A percentile compares a stretch with the other conserved stretches of the same genome.
phyloP scores from a whole-genome alignment of 2,113 vertebrate species.

The Macrotis lagotis region DNA sequence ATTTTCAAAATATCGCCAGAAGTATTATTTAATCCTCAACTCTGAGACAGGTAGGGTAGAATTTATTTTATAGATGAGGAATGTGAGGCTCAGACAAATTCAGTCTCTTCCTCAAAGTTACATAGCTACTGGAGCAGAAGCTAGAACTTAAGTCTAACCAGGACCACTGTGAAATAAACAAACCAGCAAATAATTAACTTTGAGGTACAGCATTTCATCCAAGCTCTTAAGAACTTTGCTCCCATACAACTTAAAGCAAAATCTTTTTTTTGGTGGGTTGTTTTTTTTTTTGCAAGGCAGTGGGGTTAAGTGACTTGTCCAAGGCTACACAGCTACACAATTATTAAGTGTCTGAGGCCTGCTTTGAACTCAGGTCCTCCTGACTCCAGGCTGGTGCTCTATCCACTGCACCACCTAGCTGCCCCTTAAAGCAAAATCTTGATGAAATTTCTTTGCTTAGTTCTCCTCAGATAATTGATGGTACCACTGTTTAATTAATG shows the following conservation, averaged over 20 bases:
- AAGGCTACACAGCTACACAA: no score
- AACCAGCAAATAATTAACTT: not conserved
- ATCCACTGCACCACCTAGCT: no score
- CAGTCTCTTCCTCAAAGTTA: not conserved
- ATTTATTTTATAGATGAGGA: not conserved
- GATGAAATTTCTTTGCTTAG: not conserved
- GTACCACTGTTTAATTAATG: not conserved
- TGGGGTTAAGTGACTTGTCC: no score
- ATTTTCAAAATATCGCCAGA: not conserved
- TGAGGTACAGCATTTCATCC: not conserved
- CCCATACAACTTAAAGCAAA: not conserved
- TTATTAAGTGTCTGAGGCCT: no score
- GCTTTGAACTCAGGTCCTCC: no score
- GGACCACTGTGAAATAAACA: not conserved
- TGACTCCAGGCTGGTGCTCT: no score
- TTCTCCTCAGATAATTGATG: not conserved
- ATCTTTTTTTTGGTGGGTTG: no score
- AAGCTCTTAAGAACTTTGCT: not conserved
- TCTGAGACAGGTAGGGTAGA: not conserved
- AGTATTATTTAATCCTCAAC: not conserved
- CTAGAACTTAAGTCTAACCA: not conserved
- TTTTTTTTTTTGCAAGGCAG: no score
- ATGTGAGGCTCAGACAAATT: not conserved
- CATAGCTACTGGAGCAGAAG: not conserved
- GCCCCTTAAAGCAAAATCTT: not conserved